These are phyloP conservation scores for Psittacara wagleri DNA, from an alignment of 2,113 vertebrate genomes.

Conservation along the genomic window DNA sequence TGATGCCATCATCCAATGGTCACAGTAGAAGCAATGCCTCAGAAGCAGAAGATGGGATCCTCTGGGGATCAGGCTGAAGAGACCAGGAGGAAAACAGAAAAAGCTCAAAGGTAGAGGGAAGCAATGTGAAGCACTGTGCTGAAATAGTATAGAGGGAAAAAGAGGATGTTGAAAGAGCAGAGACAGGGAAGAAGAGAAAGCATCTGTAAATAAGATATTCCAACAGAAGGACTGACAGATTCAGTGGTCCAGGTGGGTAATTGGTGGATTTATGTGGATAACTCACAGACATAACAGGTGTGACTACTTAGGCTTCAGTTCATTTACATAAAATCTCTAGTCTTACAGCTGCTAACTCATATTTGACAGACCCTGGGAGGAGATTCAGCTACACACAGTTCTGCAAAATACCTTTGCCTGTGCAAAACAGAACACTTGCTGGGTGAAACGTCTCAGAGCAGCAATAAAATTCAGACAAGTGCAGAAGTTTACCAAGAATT, in stretches of 20 bases:
- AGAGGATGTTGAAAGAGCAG: neutral
- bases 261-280: neutral
- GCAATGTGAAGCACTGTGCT: neutral
- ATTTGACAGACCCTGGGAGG: accelerated
- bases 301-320: neutral
- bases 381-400: neutral
- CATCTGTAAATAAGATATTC: neutral
- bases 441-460: neutral
- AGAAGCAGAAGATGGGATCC: neutral
- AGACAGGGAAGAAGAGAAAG: neutral
- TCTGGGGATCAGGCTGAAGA: neutral
- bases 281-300: neutral
- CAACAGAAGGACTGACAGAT: neutral
- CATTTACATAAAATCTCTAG: neutral
- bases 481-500: neutral
- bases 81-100: neutral
- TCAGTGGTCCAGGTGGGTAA: neutral
- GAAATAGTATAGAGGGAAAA: neutral
- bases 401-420: neutral
- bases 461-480: neutral
- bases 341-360: neutral
- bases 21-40: neutral
- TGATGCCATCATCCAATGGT: accelerated
- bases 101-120: neutral
- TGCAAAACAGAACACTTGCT: neutral